phyloP scores from a whole-genome alignment of 2,888 invertebrate genomes.

The Molorchus minor region DNA sequence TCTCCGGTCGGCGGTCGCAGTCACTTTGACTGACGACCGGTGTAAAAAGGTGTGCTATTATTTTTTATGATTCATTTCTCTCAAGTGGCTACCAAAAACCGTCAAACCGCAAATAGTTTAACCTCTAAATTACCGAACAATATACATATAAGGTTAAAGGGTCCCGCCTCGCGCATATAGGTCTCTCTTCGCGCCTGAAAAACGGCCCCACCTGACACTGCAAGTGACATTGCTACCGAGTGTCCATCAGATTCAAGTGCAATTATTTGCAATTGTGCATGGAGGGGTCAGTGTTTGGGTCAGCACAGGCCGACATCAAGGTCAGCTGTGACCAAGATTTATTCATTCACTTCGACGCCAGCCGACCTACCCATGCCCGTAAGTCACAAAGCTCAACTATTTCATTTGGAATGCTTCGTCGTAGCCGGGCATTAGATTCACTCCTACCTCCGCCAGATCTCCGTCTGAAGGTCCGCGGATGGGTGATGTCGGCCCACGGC shows the following conservation, averaged over 20 bases:
- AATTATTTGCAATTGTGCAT: conserved; percentile 58
- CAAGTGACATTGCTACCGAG: conserved; percentile 30
- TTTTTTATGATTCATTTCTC: too few relatives aligned
- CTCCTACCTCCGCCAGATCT: too few relatives aligned
- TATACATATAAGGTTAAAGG: not conserved
- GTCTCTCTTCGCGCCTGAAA: not conserved
- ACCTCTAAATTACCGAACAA: too few relatives aligned
- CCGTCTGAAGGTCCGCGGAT: too few relatives aligned
- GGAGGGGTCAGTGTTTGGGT: conserved; percentile 61
- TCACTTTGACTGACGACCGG: too few relatives aligned
- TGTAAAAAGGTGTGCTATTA: too few relatives aligned
- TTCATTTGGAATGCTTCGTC: conserved; percentile 23
- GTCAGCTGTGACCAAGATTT: conserved; percentile 56
- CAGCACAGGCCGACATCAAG: conserved; percentile 59
- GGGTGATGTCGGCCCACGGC: too few relatives aligned
- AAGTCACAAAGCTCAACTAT: conserved; percentile 28
- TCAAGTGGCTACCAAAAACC: too few relatives aligned
- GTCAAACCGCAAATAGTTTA: too few relatives aligned
- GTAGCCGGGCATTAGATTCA: too few relatives aligned
- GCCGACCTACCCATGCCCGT: conserved; percentile 30
- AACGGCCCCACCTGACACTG: conserved; percentile 30
- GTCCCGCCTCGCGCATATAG: not conserved
- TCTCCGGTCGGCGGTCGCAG: too few relatives aligned
- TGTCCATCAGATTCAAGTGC: conserved; percentile 52
- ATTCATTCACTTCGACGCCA: conserved; percentile 31